These are phyloP conservation scores for Bubo bubo DNA, from an alignment of 2,113 vertebrate genomes.

Conservation along the genomic window DNA sequence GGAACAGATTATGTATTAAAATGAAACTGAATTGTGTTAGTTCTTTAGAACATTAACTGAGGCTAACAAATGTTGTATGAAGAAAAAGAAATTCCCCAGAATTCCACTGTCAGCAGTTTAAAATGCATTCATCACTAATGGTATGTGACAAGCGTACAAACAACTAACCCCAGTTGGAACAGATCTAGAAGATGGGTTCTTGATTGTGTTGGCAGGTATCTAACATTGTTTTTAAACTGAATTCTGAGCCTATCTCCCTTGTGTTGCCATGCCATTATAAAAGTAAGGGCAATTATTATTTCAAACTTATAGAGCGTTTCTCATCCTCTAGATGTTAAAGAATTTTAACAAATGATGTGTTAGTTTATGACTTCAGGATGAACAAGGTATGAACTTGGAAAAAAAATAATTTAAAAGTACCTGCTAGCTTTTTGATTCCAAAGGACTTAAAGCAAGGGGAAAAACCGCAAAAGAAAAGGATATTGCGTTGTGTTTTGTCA, in stretches of 20 bases:
- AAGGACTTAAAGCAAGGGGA: neutral
- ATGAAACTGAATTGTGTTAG: slow-evolving; percentile 29
- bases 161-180: neutral
- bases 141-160: accelerated
- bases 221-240: neutral
- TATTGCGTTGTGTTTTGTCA: neutral
- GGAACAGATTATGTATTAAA: slow-evolving; percentile 52
- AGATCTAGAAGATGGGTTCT: neutral
- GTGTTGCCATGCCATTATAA: neutral
- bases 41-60: slow-evolving; percentile 16
- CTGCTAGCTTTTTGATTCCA: neutral
- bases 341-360: neutral
- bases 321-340: neutral
- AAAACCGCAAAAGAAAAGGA: neutral
- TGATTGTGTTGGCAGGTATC: neutral
- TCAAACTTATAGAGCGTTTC: neutral
- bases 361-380: neutral
- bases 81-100: neutral
- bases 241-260: neutral
- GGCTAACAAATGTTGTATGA: neutral
- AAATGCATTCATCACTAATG: neutral
- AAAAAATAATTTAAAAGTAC: neutral
- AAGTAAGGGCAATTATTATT: neutral
- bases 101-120: neutral
- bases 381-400: neutral